phyloP scores from a whole-genome alignment of 1,140 invertebrate genomes.

The Dryas iulia region DNA sequence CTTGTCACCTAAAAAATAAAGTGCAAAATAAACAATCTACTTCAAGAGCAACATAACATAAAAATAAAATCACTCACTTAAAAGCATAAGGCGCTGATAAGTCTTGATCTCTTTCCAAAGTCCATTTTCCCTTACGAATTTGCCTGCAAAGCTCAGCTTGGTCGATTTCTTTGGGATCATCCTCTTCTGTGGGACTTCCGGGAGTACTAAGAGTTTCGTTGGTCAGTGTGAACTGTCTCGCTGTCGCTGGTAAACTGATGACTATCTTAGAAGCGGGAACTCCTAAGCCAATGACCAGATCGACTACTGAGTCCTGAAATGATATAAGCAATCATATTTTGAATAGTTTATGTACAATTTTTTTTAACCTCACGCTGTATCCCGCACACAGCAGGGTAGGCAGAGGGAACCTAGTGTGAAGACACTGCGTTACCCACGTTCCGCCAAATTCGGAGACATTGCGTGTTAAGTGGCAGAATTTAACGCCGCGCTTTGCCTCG shows the following conservation, averaged over 20 bases:
- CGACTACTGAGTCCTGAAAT: conserved; percentile 87
- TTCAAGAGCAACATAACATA: not conserved
- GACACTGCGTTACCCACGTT: too few species aligned
- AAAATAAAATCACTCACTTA: conserved; percentile 65
- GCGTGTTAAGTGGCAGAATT: too few species aligned
- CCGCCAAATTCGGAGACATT: too few species aligned
- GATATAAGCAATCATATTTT: not conserved
- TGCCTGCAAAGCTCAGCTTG: conserved; percentile 84
- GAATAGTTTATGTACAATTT: too few species aligned
- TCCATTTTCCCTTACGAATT: conserved; percentile 85
- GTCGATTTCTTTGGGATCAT: conserved; percentile 80
- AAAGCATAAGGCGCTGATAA: conserved; percentile 89
- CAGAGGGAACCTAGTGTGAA: too few species aligned
- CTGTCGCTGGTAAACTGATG: conserved; percentile 85
- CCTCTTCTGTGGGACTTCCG: conserved; percentile 82
- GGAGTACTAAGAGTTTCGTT: conserved; percentile 85
- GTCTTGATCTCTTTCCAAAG: conserved; percentile 89
- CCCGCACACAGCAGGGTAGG: too few species aligned
- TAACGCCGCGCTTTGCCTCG: too few species aligned
- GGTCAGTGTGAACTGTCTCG: conserved; percentile 84
- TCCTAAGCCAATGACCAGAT: conserved; percentile 86
- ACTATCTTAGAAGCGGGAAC: conserved; percentile 85
- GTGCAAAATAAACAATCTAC: too few species aligned
- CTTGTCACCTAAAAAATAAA: not conserved
- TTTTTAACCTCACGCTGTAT: too few species aligned